These are phyloP conservation scores for Prostheceraeus crozeri DNA, from an alignment of 2,888 invertebrate species.

Conservation along the genomic window DNA sequence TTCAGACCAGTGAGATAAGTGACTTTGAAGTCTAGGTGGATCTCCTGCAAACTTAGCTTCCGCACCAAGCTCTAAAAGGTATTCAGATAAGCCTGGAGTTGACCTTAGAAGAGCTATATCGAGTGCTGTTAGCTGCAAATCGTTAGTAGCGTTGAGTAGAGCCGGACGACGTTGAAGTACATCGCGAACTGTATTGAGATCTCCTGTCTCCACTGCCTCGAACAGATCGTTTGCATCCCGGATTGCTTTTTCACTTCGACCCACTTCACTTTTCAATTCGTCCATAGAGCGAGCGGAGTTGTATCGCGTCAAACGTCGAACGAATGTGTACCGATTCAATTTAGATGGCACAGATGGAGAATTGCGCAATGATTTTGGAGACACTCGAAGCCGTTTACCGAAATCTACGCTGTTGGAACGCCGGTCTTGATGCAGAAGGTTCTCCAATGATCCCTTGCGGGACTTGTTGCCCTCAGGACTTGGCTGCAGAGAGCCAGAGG, in stretches of 20 bases:
- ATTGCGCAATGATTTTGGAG: constrained; percentile 3
- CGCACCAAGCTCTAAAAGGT: too few relatives aligned
- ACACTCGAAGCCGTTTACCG: not conserved
- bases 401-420: constrained; percentile 24
- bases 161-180: constrained; percentile 28
- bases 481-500: too few relatives aligned
- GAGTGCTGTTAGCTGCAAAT: constrained; percentile 32
- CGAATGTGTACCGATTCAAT: constrained; percentile 19
- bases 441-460: too few relatives aligned
- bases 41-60: constrained; percentile 12
- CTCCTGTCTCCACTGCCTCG: constrained; percentile 26
- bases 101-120: constrained; percentile 30
- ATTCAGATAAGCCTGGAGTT: not conserved
- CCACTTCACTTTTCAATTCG: not conserved
- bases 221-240: constrained; percentile 29
- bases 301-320: not conserved
- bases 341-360: constrained; percentile 16
- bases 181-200: not conserved
- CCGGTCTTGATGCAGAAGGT: too few relatives aligned
- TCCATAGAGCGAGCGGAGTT: constrained; percentile 9
- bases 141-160: constrained; percentile 29
- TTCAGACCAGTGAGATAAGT: not conserved
- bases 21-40: constrained; percentile 21
- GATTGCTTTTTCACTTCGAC: constrained; percentile 5
- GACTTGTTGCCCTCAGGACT: too few relatives aligned